Conservation (phyloP, 2,888 invertebrate species). For the Lordiphosa andalusiaca region DNA sequence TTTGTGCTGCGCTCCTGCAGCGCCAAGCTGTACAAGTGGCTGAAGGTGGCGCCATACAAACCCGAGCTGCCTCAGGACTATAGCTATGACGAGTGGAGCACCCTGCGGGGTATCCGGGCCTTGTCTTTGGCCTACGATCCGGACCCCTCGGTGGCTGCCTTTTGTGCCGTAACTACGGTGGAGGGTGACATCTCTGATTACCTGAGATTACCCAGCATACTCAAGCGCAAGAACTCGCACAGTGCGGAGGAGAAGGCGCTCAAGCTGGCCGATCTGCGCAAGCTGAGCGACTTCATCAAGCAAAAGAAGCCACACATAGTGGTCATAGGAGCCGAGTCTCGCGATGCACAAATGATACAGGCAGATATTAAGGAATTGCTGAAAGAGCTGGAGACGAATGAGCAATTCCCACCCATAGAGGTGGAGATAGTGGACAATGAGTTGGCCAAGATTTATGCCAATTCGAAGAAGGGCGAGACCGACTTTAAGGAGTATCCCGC, state of each 20-base stretch:
- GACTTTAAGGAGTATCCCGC: conserved; percentile 97
- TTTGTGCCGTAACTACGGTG: conserved; percentile 91
- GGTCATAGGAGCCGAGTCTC: conserved; percentile 93
- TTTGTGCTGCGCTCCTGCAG: conserved; percentile 91
- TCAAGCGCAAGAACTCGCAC: conserved; percentile 89
- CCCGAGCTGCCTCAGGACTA: conserved; percentile 87
- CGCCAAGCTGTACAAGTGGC: conserved; percentile 92
- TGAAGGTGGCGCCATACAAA: conserved; percentile 89
- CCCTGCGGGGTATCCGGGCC: conserved; percentile 87
- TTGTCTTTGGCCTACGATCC: conserved; percentile 94
- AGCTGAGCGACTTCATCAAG: conserved; percentile 89
- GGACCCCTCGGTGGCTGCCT: conserved; percentile 91
- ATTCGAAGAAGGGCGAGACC: conserved; percentile 89
- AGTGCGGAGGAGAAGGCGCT: conserved; percentile 85
- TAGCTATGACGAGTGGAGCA: conserved; percentile 95
- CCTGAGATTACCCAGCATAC: conserved; percentile 91
- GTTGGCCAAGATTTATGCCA: conserved; percentile 94
- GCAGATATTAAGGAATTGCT: conserved; percentile 89
- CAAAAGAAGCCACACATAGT: conserved; percentile 97
- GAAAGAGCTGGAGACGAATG: conserved; percentile 88
- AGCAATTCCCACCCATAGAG: conserved; percentile 91
- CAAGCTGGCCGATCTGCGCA: conserved; percentile 86
- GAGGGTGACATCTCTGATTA: conserved; percentile 97
- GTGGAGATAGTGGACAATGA: conserved; percentile 97
- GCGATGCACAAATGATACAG: conserved; percentile 91